These are phyloP conservation scores for Agrotis puta DNA, from an alignment of 2,888 invertebrate species.

Conservation along the genomic window DNA sequence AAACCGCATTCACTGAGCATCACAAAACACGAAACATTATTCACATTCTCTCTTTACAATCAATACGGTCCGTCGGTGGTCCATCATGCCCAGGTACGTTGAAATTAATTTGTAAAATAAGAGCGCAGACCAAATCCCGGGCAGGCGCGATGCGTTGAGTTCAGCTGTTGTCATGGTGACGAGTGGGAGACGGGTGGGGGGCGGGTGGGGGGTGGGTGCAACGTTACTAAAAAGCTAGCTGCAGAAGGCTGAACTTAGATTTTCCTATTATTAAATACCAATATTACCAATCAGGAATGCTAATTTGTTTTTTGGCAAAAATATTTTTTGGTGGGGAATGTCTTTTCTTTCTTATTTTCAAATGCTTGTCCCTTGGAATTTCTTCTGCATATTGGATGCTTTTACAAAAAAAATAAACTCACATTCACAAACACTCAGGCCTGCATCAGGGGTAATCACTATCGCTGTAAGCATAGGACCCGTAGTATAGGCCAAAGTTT, in stretches of 20 bases:
- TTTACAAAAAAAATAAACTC: too few species aligned
- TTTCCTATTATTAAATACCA: too few species aligned
- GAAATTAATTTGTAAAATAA: conserved; percentile 25
- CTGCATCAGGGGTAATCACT: too few species aligned
- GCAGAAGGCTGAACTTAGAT: conserved; percentile 16
- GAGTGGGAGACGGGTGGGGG: conserved; percentile 1
- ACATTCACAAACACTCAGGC: too few species aligned
- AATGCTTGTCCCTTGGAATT: too few species aligned
- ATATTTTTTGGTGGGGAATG: too few species aligned
- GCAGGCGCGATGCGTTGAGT: conserved; percentile 22
- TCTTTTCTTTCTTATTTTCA: too few species aligned
- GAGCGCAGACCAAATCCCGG: conserved; percentile 18
- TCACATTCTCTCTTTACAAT: conserved; percentile 11
- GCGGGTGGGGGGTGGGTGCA: conserved; percentile 10
- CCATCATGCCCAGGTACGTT: conserved; percentile 21
- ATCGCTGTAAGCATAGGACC: too few species aligned
- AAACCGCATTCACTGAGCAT: not conserved
- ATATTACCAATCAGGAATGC: too few species aligned
- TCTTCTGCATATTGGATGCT: too few species aligned
- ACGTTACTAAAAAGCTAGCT: not conserved
- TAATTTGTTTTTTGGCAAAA: too few species aligned
- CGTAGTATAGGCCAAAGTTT: too few species aligned
- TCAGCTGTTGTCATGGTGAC: conserved; percentile 30
- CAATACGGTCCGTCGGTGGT: conserved; percentile 1
- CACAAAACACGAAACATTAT: not conserved